Percentiles rank a stretch among this genome's conserved stretches.
These are phyloP conservation scores for Triops cancriformis DNA, from an alignment of 1,140 invertebrate genomes.

Conservation along the genomic window DNA sequence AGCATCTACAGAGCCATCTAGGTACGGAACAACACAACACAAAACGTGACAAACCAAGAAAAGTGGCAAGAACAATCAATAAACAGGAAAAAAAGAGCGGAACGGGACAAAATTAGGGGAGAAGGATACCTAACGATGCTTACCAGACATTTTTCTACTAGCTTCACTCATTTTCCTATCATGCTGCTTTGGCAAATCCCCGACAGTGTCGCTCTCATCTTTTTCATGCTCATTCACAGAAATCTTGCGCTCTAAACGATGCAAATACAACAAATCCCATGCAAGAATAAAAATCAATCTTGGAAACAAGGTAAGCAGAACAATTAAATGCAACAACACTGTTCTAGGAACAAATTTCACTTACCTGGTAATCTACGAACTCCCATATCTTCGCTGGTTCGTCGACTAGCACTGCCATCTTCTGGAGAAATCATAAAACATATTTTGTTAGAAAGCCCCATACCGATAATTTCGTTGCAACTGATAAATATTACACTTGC, in stretches of 20 bases:
- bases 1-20: conserved; percentile 40
- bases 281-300: background rate
- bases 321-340: too few relatives aligned
- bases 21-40: conserved; percentile 38
- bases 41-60: conserved; percentile 38
- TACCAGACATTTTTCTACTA: conserved; percentile 24
- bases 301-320: too few relatives aligned
- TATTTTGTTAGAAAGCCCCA: too few relatives aligned
- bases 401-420: background rate
- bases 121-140: background rate
- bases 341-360: background rate
- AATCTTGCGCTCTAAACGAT: background rate
- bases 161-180: conserved; percentile 21
- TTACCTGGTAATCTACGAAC: background rate
- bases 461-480: too few relatives aligned
- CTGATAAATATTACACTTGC: too few relatives aligned
- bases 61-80: conserved; percentile 39
- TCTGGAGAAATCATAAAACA: background rate
- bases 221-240: conserved; percentile 15
- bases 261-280: background rate
- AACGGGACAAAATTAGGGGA: background rate
- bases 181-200: conserved; percentile 22
- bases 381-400: background rate
- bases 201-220: conserved; percentile 19
- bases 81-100: conserved; percentile 14